Conservation (phyloP, 2,888 invertebrate species). For the Plebejus melissa region DNA sequence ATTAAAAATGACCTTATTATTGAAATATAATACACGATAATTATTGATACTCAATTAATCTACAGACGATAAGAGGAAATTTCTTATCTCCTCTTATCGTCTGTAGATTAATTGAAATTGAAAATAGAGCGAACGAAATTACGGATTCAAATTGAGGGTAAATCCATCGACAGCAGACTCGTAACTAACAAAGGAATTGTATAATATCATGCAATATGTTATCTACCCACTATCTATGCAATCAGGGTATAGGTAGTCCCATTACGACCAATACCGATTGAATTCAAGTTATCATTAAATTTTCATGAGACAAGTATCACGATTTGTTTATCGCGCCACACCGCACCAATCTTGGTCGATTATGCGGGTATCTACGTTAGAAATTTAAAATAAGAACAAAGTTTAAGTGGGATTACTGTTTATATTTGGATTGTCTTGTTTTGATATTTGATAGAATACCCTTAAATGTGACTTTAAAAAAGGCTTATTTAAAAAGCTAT, state of each 20-base stretch:
- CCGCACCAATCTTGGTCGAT: constrained; percentile 26
- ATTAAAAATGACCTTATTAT: background rate
- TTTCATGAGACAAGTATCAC: constrained; percentile 45
- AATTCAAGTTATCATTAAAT: constrained; percentile 43
- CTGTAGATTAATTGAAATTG: background rate
- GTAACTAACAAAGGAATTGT: constrained; percentile 14
- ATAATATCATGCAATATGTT: background rate
- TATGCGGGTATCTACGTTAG: background rate
- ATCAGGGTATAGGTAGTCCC: constrained; percentile 34
- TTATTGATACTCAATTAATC: background rate
- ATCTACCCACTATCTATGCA: constrained; percentile 32
- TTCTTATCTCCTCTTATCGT: too few relatives aligned
- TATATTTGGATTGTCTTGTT: background rate
- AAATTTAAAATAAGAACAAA: background rate
- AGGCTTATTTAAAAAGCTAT: background rate
- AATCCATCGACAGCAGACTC: background rate
- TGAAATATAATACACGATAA: background rate
- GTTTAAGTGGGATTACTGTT: background rate
- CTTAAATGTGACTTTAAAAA: background rate
- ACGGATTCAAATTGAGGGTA: background rate
- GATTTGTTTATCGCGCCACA: constrained; percentile 33
- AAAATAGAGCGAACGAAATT: background rate
- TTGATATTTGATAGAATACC: background rate
- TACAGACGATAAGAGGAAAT: background rate
- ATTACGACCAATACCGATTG: constrained; percentile 45